Conservation (phyloP, 2,888 invertebrate genomes). For the Hirtodrosophila alboralis region DNA sequence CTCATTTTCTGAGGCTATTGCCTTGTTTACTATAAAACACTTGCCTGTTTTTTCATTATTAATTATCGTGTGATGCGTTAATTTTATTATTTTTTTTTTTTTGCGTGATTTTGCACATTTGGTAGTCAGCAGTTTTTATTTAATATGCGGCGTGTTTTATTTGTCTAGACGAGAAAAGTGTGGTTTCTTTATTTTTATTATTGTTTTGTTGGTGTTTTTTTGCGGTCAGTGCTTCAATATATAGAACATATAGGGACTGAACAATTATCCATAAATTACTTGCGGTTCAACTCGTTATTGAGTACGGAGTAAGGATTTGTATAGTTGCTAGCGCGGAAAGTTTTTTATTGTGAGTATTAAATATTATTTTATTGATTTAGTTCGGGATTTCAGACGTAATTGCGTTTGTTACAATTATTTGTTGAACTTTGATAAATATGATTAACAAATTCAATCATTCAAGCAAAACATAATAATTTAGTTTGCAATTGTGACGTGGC, state of each 20-base stretch:
- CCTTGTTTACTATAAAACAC: slow-evolving; percentile 21
- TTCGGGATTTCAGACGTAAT: no score
- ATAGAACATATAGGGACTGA: slow-evolving; percentile 8
- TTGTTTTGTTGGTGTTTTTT: slow-evolving; percentile 4
- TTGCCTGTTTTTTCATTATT: slow-evolving; percentile 20
- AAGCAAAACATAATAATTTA: no score
- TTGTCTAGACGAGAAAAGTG: slow-evolving; percentile 41
- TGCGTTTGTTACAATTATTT: no score
- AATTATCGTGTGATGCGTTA: slow-evolving; percentile 47
- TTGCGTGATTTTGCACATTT: slow-evolving; percentile 45
- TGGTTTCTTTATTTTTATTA: slow-evolving; percentile 1
- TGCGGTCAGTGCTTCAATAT: slow-evolving; percentile 30
- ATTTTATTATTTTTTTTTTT: slow-evolving; percentile 18
- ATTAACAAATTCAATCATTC: no score
- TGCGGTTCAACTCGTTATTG: neutral
- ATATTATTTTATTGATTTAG: no score
- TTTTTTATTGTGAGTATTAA: no score
- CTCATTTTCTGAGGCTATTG: slow-evolving; percentile 10
- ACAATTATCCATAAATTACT: slow-evolving; percentile 9
- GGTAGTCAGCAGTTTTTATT: slow-evolving; percentile 21
- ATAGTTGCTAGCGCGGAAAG: no score
- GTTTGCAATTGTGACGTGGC: no score
- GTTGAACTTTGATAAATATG: no score
- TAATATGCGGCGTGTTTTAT: slow-evolving; percentile 27
- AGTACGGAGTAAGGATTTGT: neutral